Evolutionary conservation across 2,888 invertebrate genomes (phyloP).

Genomic region (Drosophila limbata): DNA sequence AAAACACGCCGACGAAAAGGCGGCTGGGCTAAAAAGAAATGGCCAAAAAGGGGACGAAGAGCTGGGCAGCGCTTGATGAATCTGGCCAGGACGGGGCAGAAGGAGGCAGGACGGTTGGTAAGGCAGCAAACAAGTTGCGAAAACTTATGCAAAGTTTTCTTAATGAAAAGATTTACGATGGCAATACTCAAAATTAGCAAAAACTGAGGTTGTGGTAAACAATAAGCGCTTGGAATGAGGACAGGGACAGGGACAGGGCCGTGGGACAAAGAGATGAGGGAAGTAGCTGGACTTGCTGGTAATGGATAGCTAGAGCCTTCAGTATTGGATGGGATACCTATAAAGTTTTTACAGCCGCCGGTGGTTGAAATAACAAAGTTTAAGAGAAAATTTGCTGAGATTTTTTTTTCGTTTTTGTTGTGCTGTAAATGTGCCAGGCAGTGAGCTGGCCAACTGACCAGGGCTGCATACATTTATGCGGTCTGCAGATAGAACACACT

Average conservation of each 20-base stretch:
- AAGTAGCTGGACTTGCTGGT: conserved; percentile 12
- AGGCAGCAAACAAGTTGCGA: conserved; percentile 42
- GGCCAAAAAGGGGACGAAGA: conserved; percentile 15
- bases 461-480: conserved; percentile 50
- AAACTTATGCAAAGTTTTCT: conserved; percentile 85
- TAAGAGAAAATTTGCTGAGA: conserved; percentile 49
- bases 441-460: conserved; percentile 44
- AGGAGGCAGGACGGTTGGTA: conserved; percentile 2
- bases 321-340: conserved; percentile 46
- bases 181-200: conserved; percentile 81
- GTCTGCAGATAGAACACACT: conserved; percentile 21
- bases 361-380: conserved; percentile 66
- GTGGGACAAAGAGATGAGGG: not conserved
- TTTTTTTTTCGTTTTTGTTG: conserved; percentile 12
- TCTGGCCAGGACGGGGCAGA: conserved; percentile 1
- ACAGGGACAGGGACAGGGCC: accelerated
- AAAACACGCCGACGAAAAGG: conserved; percentile 81
- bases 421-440: conserved; percentile 14
- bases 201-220: conserved; percentile 78
- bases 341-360: conserved; percentile 59
- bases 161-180: conserved; percentile 86
- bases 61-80: not conserved
- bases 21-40: conserved; percentile 64
- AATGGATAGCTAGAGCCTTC: conserved; percentile 18
- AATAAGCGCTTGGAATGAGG: conserved; percentile 49